Evolutionary conservation across 2,113 vertebrate genomes (phyloP), one percentile per base, ranked within the genome.

Genomic region (Osmerus eperlanus): DNA sequence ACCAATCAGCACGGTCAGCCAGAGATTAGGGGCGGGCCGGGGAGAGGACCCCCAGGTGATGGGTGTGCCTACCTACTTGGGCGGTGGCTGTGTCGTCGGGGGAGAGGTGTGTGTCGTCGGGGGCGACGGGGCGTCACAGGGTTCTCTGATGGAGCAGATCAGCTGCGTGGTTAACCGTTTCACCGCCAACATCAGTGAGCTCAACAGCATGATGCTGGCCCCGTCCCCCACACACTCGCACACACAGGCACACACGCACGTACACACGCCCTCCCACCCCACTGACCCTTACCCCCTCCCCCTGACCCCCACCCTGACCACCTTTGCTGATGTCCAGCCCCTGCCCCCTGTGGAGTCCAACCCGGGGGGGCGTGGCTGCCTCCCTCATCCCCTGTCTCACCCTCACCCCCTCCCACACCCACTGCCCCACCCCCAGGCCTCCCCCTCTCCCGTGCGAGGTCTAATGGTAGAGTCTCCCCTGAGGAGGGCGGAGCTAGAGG

Each of bases 141-240:
- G 93, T 1, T 95, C 95, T 0, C 91, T 99, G 71, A 95, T 99
- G 96, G 97, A 99, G 81, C 97, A 98, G 92, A 99, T 99, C 91
- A 98, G 97, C 86, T 97, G 96, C 1, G 97, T 99, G 71, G 97
- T 99, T 36, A 99, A 95, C 68, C 95, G 96, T 70, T 99, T 99
- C 89, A 97, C 97, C 0, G 96, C 97, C 82, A 99, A 99, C 83
- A 99, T 99, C 89, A 94, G 90, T 0, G 96, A 99, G 89, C 93
- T 99, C 81, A 99, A 99, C 90, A 94, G 88, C 84, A 97, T 98
- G 96, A 99, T 99, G 97, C 89, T 99, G 64, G 90, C 92, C 0
- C 16, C 86, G 68, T 88, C 90, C 13, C 86, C 89, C 0, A 86
- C 88, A 1, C 89, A 88, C 79, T 78, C 88, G 0, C 73, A 86